Conservation (phyloP, 2,797 vertebrate genomes). For the Melanogrammus aeglefinus region DNA sequence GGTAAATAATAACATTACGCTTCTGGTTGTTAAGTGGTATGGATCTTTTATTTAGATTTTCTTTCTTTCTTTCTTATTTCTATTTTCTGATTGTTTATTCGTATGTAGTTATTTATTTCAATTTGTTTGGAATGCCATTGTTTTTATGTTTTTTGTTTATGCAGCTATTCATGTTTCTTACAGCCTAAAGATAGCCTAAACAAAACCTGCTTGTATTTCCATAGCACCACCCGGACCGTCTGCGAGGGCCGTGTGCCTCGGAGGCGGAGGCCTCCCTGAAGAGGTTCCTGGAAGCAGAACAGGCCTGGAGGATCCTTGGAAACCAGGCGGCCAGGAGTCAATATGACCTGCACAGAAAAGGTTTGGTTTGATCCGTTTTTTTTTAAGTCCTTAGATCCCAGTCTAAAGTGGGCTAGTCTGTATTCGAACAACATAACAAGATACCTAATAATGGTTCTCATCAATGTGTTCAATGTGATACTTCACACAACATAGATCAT, state of each 20-base stretch:
- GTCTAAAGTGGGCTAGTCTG: background rate
- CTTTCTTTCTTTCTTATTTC: background rate
- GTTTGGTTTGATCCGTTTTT: slow-evolving; percentile 23
- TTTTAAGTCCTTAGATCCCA: background rate
- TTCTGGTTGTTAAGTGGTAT: background rate
- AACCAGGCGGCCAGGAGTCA: slow-evolving; percentile 45
- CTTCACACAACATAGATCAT: no score
- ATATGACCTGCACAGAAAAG: slow-evolving; percentile 62
- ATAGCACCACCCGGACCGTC: slow-evolving; percentile 61
- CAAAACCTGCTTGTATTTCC: background rate
- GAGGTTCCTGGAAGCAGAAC: slow-evolving; percentile 60
- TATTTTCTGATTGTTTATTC: background rate
- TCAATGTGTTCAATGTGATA: no score
- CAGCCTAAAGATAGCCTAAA: background rate
- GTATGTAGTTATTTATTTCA: background rate
- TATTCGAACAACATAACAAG: no score
- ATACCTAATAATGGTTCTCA: no score
- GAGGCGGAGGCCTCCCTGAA: slow-evolving; percentile 38
- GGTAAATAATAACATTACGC: background rate
- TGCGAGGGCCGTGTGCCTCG: slow-evolving; percentile 23
- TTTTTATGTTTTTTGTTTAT: background rate
- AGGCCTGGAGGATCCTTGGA: slow-evolving; percentile 61
- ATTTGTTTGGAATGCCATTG: background rate
- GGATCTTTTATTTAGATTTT: background rate
- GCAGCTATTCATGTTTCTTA: background rate